Conservation (phyloP, 2,888 invertebrate species). For the Fragum whitleyi region DNA sequence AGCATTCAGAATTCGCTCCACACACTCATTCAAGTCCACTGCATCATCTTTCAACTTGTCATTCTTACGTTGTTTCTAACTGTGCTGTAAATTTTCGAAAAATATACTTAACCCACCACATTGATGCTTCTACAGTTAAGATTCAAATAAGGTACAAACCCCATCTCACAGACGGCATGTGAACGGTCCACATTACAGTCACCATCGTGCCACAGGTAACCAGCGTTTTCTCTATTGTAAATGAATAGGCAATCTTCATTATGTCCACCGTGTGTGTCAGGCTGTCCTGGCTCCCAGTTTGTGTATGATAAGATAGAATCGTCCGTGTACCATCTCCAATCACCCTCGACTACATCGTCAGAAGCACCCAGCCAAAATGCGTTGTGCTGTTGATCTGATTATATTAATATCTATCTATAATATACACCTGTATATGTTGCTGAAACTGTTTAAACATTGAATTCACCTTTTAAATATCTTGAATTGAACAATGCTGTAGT, state of each 20-base stretch:
- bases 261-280: background rate
- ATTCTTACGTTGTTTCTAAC: no score
- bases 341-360: slow-evolving; percentile 17
- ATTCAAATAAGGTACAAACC: background rate
- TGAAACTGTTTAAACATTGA: no score
- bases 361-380: slow-evolving; percentile 34
- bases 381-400: background rate
- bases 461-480: no score
- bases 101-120: no score
- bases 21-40: no score
- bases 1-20: no score
- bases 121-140: no score
- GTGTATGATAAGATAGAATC: slow-evolving; percentile 11
- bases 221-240: background rate
- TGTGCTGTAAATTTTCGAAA: no score
- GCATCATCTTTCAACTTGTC: no score
- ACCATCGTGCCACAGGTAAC: slow-evolving; percentile 27
- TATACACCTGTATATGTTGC: no score
- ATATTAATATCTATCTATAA: no score
- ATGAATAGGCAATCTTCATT: slow-evolving; percentile 26
- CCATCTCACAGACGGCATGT: slow-evolving; percentile 5
- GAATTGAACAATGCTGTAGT: no score
- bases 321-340: slow-evolving; percentile 39
- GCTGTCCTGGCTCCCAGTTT: slow-evolving; percentile 29
- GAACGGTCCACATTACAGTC: background rate